phyloP scores from a whole-genome alignment of 37 sponge, comb jelly and placozoan species.

The Mnemiopsis leidyi region DNA sequence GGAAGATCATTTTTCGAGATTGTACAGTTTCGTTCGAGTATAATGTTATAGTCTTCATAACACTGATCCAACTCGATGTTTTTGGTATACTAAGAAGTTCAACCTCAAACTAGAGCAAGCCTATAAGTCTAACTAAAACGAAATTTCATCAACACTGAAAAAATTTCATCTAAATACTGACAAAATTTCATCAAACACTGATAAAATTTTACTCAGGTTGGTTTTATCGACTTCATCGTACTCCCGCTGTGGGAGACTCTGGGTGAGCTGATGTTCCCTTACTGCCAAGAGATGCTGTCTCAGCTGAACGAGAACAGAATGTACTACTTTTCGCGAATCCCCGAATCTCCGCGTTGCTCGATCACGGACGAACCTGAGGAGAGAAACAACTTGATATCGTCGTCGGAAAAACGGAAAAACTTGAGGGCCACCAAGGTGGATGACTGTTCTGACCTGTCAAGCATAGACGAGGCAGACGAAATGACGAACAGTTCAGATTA shows the following conservation, averaged over 20 bases:
- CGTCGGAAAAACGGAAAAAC: slow-evolving; percentile 32
- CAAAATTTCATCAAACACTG: not conserved
- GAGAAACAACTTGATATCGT: not conserved
- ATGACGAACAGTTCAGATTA: not conserved
- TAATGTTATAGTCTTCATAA: no score
- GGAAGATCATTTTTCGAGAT: no score
- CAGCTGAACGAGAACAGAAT: slow-evolving; percentile 70
- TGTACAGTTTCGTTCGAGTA: no score
- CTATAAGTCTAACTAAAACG: no score
- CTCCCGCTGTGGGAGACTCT: slow-evolving; percentile 90
- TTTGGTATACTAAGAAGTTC: no score
- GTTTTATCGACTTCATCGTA: slow-evolving; percentile 87
- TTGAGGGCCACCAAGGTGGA: not conserved
- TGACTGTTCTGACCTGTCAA: slow-evolving; percentile 48
- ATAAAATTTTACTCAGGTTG: slow-evolving; percentile 67
- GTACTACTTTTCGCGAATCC: slow-evolving; percentile 68
- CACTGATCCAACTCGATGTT: no score
- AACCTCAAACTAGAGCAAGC: no score
- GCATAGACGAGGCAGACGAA: slow-evolving; percentile 49
- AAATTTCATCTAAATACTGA: no score
- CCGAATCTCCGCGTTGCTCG: slow-evolving; percentile 63
- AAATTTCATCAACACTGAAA: no score
- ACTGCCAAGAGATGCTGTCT: slow-evolving; percentile 73
- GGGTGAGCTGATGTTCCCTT: slow-evolving; percentile 89
- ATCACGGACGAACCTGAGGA: not conserved